Base-by-base conservation (phyloP, 2,797 vertebrate species). In the Acanthopagrus latus region DNA sequence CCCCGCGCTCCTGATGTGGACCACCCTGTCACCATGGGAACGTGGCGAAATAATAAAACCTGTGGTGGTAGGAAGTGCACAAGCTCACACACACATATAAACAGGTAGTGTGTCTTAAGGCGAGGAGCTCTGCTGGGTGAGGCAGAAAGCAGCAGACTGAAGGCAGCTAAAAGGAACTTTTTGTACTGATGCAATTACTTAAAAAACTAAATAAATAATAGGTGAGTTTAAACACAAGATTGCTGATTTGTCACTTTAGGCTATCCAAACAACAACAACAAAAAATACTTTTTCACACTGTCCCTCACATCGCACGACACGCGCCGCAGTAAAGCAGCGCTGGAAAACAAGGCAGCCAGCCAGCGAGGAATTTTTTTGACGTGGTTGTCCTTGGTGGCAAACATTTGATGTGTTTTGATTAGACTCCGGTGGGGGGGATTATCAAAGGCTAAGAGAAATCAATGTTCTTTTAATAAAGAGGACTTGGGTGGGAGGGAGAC, bases 381-480 rank as follows among this genome's bases (percentile, higher is more conserved):
- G 72, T 52, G 86, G 81, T 83, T 89, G 90, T 90, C 91, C 91
- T 93, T 87, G 91, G 89, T 89, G 84, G 90, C 88, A 88, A 93
- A 92, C 88, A 92, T 91, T 85, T 92, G 91, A 94, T 91, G 92
- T 90, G 89, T 92, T 93, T 91, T 93, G 92, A 94, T 93, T 91
- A 89, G 87, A 86, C 85, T 89, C 82, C 57, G 80, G 87, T 86
- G 87, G 86, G 87, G 84, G 85, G 87, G 87, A 89, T 94, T 91
- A 93, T 93, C 89, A 93, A 91, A 93, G 84, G 87, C 89, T 91
- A 93, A 86, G 88, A 89, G 87, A 94, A 94, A 94, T 93, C 92
- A 93, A 94, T 94, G 93, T 92, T 91, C 88, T 89, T 92, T 92
- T 93, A 92, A 94, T 94, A 93, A 94, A 94, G 91, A 90, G 81